Percentiles rank a stretch among this genome's conserved stretches.
These are phyloP conservation scores for Chaenocephalus aceratus DNA, from an alignment of 2,113 vertebrate species.

Conservation along the genomic window DNA sequence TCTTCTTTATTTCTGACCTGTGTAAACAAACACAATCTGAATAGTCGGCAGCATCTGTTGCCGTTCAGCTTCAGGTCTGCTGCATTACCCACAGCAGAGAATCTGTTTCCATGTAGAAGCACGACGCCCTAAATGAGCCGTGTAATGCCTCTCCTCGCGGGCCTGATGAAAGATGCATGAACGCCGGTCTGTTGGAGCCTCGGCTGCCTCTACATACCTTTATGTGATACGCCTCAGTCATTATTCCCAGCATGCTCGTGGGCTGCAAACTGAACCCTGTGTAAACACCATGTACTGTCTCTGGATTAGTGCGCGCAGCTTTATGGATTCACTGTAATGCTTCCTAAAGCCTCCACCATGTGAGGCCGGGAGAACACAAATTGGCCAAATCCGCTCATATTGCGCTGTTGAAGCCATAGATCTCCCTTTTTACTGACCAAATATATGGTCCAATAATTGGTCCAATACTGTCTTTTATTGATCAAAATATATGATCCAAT, in stretches of 20 bases:
- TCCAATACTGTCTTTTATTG: too few relatives aligned
- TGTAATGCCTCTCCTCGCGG: conserved; percentile 68
- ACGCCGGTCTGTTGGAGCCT: conserved; percentile 34
- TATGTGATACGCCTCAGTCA: conserved; percentile 11
- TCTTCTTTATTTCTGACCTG: not conserved
- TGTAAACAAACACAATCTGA: not conserved
- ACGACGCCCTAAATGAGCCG: conserved; percentile 70
- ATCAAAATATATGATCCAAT: too few relatives aligned
- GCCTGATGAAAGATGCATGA: conserved; percentile 74
- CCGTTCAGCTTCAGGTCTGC: conserved; percentile 31
- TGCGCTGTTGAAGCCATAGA: not conserved
- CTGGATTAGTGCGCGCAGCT: not conserved
- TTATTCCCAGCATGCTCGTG: conserved; percentile 5
- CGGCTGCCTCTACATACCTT: conserved; percentile 14
- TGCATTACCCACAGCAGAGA: conserved; percentile 4
- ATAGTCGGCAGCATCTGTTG: conserved; percentile 27
- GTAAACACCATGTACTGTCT: not conserved
- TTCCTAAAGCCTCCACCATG: not conserved
- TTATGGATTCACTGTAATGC: not conserved
- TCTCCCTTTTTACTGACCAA: too few relatives aligned
- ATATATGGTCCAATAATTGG: too few relatives aligned
- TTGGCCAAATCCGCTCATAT: not conserved
- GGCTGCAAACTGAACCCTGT: not conserved
- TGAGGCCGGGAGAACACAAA: conserved; percentile 1
- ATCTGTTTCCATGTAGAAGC: conserved; percentile 52